phyloP scores from a whole-genome alignment of 1,140 invertebrate genomes.

The Triops longicaudatus region DNA sequence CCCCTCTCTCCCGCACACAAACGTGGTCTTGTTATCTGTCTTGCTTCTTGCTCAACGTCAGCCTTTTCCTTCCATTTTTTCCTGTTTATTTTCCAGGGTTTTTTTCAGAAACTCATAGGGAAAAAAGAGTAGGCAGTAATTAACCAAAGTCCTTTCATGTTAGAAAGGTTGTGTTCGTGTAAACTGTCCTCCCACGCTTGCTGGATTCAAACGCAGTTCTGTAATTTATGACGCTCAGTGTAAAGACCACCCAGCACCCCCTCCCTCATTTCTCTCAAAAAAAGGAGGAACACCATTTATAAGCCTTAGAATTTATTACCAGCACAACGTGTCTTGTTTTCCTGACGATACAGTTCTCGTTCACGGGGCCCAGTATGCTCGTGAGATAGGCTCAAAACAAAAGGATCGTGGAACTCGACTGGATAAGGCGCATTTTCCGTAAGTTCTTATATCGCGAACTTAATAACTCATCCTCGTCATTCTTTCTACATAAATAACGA shows the following conservation, averaged over 20 bases:
- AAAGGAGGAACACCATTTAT: background rate
- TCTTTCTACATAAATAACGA: no score
- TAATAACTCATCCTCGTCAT: no score
- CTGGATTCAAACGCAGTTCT: background rate
- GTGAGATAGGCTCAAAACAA: background rate
- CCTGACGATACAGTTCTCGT: background rate
- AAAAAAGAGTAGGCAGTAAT: background rate
- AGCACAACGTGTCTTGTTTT: background rate
- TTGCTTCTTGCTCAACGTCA: background rate
- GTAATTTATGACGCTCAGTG: background rate
- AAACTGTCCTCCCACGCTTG: background rate
- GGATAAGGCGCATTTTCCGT: no score
- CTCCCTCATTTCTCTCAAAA: background rate
- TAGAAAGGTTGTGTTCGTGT: background rate
- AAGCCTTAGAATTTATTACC: background rate
- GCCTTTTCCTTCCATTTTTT: background rate
- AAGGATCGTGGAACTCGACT: background rate
- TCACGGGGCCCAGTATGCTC: background rate
- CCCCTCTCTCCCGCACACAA: background rate
- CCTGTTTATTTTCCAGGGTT: background rate
- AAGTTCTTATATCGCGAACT: no score
- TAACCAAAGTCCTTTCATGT: constrained; percentile 1
- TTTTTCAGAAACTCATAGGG: background rate
- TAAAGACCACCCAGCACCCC: no score
- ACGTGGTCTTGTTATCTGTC: background rate